Percentiles rank a stretch among this genome's conserved stretches.
Conservation (phyloP, 2,797 vertebrate species). For the Smutsia temminckii region DNA sequence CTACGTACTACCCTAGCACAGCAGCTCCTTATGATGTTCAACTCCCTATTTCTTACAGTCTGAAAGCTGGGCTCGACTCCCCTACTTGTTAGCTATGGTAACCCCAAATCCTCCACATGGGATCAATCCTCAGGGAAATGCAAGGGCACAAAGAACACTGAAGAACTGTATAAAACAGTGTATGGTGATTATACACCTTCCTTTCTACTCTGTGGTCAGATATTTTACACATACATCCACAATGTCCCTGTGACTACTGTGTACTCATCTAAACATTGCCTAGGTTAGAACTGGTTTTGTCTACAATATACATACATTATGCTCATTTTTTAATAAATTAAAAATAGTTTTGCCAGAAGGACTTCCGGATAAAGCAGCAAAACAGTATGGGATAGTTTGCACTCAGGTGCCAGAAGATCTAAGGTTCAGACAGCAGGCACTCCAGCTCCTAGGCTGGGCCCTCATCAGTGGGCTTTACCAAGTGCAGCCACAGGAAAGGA, state of each 20-base stretch:
- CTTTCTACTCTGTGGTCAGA: neutral
- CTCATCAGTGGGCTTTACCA: neutral
- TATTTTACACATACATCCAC: neutral
- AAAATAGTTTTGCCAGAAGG: slow-evolving; percentile 7
- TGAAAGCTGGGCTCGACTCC: neutral
- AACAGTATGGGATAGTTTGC: neutral
- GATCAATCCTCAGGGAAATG: neutral
- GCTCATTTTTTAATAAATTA: neutral
- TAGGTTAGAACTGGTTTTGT: neutral
- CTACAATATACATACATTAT: neutral
- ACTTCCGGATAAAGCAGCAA: neutral
- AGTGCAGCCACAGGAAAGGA: neutral
- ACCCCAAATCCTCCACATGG: neutral
- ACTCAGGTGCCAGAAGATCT: neutral
- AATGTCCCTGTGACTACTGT: neutral
- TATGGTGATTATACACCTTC: neutral
- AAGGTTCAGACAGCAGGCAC: neutral
- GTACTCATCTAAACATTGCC: neutral
- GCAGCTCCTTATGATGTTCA: neutral
- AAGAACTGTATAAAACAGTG: neutral
- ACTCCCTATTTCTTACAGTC: neutral
- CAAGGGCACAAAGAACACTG: neutral
- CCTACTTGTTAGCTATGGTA: neutral
- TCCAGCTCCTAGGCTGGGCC: neutral
- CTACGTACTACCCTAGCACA: neutral